These are phyloP conservation scores for Watsonalla binaria DNA, from an alignment of 2,888 invertebrate genomes.

Conservation along the genomic window DNA sequence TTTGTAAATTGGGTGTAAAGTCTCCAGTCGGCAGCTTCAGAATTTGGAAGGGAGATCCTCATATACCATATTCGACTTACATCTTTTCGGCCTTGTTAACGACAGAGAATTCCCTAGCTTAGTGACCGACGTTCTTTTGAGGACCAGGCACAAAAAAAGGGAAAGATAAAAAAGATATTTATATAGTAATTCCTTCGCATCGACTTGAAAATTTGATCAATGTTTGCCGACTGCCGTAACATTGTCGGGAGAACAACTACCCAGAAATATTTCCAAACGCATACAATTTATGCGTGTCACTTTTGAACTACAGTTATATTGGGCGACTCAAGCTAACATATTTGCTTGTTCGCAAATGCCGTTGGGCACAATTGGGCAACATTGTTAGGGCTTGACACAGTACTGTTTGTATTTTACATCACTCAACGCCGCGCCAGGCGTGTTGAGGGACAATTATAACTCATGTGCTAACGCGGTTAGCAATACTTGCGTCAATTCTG, in stretches of 20 bases:
- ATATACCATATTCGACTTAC: no score
- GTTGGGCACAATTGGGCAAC: background rate
- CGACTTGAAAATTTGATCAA: no score
- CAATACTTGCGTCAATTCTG: slow-evolving; percentile 10
- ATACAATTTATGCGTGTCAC: background rate
- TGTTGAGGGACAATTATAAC: slow-evolving; percentile 19
- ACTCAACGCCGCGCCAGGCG: slow-evolving; percentile 1
- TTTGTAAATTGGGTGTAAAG: no score
- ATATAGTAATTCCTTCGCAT: no score
- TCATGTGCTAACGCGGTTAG: slow-evolving; percentile 21
- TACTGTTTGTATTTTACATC: slow-evolving; percentile 2
- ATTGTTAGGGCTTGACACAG: background rate
- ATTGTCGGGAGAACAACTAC: background rate
- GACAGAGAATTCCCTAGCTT: no score
- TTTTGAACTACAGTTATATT: background rate
- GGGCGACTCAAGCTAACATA: background rate
- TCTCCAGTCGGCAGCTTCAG: no score
- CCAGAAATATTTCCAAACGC: background rate
- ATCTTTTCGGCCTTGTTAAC: no score
- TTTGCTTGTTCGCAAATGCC: background rate
- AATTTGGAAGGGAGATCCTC: no score
- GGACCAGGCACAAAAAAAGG: no score
- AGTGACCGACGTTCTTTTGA: no score
- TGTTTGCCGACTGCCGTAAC: background rate
- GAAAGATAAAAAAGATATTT: no score